phyloP scores from a whole-genome alignment of 2,797 vertebrate genomes.

The Distichodus sexfasciatus region DNA sequence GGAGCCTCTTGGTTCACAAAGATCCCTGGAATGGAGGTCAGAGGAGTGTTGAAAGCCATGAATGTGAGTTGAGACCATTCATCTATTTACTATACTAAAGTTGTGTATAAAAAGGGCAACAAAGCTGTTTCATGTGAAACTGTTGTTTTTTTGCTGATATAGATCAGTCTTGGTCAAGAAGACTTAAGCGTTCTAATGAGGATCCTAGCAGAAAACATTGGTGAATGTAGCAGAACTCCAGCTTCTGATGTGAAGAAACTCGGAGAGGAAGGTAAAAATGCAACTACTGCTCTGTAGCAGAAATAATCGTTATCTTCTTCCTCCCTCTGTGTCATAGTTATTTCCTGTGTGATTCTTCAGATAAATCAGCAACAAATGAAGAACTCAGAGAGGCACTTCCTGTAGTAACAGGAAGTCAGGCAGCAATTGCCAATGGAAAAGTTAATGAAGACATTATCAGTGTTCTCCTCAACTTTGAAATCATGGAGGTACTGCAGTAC shows the following conservation, averaged over 20 bases:
- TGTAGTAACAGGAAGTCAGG: not conserved
- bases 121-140: not conserved
- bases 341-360: conserved; percentile 44
- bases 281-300: not conserved
- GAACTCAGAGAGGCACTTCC: conserved; percentile 35
- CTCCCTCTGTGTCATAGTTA: not conserved
- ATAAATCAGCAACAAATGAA: conserved; percentile 48
- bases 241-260: conserved; percentile 52
- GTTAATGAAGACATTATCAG: conserved; percentile 72
- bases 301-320: not conserved
- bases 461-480: conserved; percentile 87
- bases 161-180: conserved; percentile 88
- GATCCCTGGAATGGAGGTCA: conserved; percentile 82
- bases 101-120: not conserved
- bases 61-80: too few species aligned
- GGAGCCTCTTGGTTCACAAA: conserved; percentile 86
- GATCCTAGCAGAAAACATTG: conserved; percentile 88
- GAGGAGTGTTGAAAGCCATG: conserved; percentile 83
- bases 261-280: conserved; percentile 66
- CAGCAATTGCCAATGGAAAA: conserved; percentile 18
- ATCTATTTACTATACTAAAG: too few species aligned
- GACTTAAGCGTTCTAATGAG: conserved; percentile 88
- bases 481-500: conserved; percentile 76
- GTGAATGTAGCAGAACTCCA: conserved; percentile 72
- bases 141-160: conserved; percentile 3